Evolutionary conservation across 2,888 invertebrate species (phyloP).

Genomic region (Perdita meconis): DNA sequence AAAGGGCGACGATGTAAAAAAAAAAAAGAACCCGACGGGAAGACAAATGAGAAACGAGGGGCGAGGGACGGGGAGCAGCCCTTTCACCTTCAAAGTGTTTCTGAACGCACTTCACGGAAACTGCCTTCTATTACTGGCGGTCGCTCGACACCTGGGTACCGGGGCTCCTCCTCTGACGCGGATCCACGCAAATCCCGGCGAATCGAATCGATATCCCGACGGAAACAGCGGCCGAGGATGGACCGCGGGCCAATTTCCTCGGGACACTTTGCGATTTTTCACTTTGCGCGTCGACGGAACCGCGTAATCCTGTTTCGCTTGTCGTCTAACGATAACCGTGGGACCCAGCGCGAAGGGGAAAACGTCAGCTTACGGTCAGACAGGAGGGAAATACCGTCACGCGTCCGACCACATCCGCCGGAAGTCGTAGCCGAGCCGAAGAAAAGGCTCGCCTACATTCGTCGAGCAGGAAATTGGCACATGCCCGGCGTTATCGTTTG

Average conservation of each 20-base stretch:
- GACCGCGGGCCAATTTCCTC: conserved; percentile 65
- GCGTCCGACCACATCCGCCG: conserved; percentile 18
- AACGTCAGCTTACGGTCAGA: conserved; percentile 42
- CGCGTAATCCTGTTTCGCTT: conserved; percentile 53
- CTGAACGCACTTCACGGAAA: conserved; percentile 63
- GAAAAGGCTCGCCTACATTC: conserved; percentile 8
- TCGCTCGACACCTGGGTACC: conserved; percentile 66
- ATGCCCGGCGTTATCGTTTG: conserved; percentile 6
- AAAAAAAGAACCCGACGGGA: neutral
- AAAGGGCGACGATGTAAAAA: conserved; percentile 1
- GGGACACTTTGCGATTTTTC: conserved; percentile 67
- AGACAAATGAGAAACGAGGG: conserved; percentile 27
- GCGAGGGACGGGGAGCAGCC: conserved; percentile 19
- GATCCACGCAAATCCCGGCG: conserved; percentile 66
- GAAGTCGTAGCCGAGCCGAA: conserved; percentile 10
- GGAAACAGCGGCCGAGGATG: conserved; percentile 53
- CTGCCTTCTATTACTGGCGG: conserved; percentile 65
- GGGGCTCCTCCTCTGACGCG: conserved; percentile 12
- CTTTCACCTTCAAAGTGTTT: conserved; percentile 52
- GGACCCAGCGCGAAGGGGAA: conserved; percentile 35
- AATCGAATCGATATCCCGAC: conserved; percentile 66
- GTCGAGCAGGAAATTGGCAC: conserved; percentile 28
- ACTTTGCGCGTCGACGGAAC: conserved; percentile 55
- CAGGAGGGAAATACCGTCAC: conserved; percentile 36
- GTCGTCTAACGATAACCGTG: conserved; percentile 53